A percentile compares a stretch with the other conserved stretches of the same genome.
Evolutionary conservation across 2,888 invertebrate genomes (phyloP).

Genomic region (Tipula lateralis): DNA sequence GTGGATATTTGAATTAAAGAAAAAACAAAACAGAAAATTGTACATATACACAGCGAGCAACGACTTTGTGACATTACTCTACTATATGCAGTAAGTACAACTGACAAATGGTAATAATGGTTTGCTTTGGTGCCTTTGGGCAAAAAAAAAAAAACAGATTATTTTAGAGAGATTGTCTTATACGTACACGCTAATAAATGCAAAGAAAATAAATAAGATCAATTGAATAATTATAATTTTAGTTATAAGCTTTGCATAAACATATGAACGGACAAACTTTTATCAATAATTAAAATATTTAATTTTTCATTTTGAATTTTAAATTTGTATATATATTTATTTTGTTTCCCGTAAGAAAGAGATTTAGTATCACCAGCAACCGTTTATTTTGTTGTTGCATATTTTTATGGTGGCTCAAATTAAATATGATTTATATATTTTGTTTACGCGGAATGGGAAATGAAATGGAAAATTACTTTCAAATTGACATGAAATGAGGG

Average conservation of each 20-base stretch:
- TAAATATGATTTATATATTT: neutral
- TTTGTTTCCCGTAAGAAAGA: neutral
- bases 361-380: neutral
- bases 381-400: neutral
- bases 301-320: neutral
- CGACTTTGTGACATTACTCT: neutral
- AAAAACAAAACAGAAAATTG: neutral
- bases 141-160: neutral
- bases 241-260: neutral
- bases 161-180: neutral
- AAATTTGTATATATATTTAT: neutral
- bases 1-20: neutral
- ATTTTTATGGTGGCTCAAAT: conserved; percentile 4
- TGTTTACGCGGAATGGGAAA: neutral
- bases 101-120: conserved; percentile 24
- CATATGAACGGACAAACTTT: neutral
- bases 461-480: conserved; percentile 1
- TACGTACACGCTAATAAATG: neutral
- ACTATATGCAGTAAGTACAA: neutral
- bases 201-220: neutral
- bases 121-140: neutral
- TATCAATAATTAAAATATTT: conserved; percentile 5
- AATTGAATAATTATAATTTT: conserved; percentile 11
- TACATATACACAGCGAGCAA: neutral
- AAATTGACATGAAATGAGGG: neutral